phyloP scores from a whole-genome alignment of 2,888 invertebrate genomes.

The Lapara coniferarum region DNA sequence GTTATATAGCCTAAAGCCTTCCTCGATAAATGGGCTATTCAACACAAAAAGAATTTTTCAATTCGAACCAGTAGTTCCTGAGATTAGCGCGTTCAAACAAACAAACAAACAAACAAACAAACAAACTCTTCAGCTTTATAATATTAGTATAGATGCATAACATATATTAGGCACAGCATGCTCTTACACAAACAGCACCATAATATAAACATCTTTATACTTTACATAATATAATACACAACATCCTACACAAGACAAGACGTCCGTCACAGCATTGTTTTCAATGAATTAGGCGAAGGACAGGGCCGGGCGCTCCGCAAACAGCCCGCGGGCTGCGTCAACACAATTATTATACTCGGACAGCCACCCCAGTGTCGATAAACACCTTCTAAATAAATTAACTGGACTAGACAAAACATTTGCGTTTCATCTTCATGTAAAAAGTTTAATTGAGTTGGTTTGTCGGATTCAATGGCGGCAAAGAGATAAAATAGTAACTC shows the following conservation, averaged over 20 bases:
- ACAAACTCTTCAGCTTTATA: too few species aligned
- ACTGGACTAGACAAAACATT: conserved; percentile 65
- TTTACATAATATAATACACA: background rate
- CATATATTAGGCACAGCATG: background rate
- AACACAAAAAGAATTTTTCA: too few species aligned
- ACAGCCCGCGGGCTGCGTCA: conserved; percentile 76
- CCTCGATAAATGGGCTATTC: too few species aligned
- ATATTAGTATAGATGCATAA: background rate
- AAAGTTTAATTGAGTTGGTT: conserved; percentile 38
- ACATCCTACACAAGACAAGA: conserved; percentile 30
- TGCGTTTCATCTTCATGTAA: conserved; percentile 33
- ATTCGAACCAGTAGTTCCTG: too few species aligned
- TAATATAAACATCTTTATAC: background rate
- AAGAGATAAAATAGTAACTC: too few species aligned
- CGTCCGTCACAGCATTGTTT: conserved; percentile 67
- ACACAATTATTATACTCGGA: conserved; percentile 84
- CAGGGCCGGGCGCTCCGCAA: conserved; percentile 66
- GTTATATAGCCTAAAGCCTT: too few species aligned
- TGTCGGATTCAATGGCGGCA: background rate
- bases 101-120: too few species aligned
- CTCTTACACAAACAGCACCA: background rate
- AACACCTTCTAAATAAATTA: conserved; percentile 82
- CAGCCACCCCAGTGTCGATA: conserved; percentile 77
- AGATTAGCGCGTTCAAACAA: too few species aligned
- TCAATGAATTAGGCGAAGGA: conserved; percentile 80